Conservation (phyloP, 2,113 vertebrate genomes). For the Cyanistes caeruleus region DNA sequence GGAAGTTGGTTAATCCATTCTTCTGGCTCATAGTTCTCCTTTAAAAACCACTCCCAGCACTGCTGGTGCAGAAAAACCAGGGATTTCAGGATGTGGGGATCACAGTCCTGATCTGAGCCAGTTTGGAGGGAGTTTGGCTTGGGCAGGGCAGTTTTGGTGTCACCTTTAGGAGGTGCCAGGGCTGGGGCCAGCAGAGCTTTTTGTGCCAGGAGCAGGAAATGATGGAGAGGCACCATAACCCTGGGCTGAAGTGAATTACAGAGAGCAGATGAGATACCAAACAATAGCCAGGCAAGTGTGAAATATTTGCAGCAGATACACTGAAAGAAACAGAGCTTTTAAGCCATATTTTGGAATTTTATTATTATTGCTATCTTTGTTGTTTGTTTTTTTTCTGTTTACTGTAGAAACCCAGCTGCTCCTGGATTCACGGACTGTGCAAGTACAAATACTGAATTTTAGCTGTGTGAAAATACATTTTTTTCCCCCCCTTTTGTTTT, state of each 20-base stretch:
- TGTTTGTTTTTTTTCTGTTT: not conserved
- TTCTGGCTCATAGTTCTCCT: not conserved
- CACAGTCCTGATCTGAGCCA: accelerated
- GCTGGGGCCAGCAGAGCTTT: not conserved
- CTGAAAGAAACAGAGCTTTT: not conserved
- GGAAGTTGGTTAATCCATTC: not conserved
- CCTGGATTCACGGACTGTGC: not conserved
- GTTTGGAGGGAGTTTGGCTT: not conserved
- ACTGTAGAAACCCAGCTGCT: not conserved
- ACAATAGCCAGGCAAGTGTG: not conserved
- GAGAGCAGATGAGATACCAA: not conserved
- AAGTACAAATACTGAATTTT: not conserved
- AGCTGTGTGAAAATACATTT: not conserved
- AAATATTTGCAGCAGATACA: not conserved
- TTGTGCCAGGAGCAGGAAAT: not conserved
- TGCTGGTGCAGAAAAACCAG: not conserved
- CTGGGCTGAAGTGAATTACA: not conserved
- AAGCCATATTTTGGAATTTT: not conserved
- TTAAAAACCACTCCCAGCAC: not conserved
- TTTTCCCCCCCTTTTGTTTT: not conserved
- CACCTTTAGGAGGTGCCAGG: not conserved
- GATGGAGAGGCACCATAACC: not conserved
- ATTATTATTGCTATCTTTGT: not conserved
- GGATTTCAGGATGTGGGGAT: not conserved
- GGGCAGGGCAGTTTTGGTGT: not conserved